Evolutionary conservation across 2,113 vertebrate species (phyloP).

Genomic region (Siniperca chuatsi): DNA sequence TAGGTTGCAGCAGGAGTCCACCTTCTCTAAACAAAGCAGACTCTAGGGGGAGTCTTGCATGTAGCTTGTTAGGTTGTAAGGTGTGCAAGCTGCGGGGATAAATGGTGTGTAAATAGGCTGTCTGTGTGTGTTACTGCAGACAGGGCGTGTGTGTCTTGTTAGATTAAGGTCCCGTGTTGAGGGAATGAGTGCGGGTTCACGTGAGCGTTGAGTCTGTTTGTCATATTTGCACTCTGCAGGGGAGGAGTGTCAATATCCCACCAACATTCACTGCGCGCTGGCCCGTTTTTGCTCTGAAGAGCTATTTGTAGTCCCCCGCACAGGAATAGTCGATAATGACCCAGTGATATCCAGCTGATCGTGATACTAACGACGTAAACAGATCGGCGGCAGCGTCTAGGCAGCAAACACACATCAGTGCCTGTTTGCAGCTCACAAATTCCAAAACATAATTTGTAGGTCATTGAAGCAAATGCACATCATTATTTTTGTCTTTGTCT

Average conservation of each 20-base stretch:
- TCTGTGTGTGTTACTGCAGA: background rate
- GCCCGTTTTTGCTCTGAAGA: background rate
- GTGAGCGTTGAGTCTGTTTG: background rate
- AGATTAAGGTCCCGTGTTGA: background rate
- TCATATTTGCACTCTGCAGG: background rate
- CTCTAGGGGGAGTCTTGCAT: background rate
- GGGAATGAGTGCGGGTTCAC: background rate
- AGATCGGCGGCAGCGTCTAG: background rate
- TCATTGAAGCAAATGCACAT: background rate
- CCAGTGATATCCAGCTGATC: conserved; percentile 8
- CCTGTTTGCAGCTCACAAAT: background rate
- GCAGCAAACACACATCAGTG: conserved; percentile 25
- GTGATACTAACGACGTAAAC: conserved; percentile 16
- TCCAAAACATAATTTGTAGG: conserved; percentile 7
- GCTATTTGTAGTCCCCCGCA: background rate
- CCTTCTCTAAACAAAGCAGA: background rate
- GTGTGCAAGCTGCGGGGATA: background rate
- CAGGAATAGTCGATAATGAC: background rate
- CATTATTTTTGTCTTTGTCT: background rate
- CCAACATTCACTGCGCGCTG: background rate
- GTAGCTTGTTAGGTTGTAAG: background rate
- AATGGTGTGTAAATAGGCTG: conserved; percentile 1
- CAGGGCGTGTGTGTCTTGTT: background rate
- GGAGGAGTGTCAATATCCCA: too few species aligned
- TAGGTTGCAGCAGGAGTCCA: background rate